phyloP scores from a whole-genome alignment of 2,797 vertebrate species.

The Danio albolineatus region DNA sequence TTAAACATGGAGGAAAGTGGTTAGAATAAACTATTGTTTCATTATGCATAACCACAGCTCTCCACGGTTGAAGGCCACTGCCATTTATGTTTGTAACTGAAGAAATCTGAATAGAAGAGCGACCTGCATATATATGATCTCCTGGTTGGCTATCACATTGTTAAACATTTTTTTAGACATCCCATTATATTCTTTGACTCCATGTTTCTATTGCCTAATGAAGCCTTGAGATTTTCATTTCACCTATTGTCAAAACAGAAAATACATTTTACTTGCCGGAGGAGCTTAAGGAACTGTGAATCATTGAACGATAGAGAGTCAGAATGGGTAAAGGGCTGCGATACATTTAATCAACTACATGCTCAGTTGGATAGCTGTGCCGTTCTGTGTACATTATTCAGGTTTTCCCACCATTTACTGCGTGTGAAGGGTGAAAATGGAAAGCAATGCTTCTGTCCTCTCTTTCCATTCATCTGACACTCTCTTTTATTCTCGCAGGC shows the following conservation, averaged over 20 bases:
- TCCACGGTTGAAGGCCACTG: neutral
- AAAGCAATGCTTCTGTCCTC: conserved; percentile 20
- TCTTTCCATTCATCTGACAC: conserved; percentile 27
- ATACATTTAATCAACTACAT: conserved; percentile 33
- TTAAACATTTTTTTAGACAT: neutral
- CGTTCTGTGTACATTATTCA: conserved; percentile 14
- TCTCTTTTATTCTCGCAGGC: conserved; percentile 22
- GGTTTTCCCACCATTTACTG: conserved; percentile 24
- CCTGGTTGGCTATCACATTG: neutral
- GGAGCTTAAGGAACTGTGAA: conserved; percentile 6
- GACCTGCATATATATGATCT: neutral
- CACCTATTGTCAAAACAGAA: conserved; percentile 20
- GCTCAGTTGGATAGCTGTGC: conserved; percentile 20
- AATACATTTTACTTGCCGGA: conserved; percentile 16
- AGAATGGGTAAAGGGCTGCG: neutral
- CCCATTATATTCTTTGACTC: neutral
- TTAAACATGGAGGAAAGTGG: neutral
- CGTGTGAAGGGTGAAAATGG: conserved; percentile 24
- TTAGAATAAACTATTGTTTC: neutral
- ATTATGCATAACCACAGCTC: conserved; percentile 7
- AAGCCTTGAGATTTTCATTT: conserved; percentile 28
- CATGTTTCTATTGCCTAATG: conserved; percentile 21
- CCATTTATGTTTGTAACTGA: conserved; percentile 4
- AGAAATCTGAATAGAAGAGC: neutral
- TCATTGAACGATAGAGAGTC: conserved; percentile 21